phyloP scores from a whole-genome alignment of 1,140 invertebrate genomes.

The Drosophila pruinosa region DNA sequence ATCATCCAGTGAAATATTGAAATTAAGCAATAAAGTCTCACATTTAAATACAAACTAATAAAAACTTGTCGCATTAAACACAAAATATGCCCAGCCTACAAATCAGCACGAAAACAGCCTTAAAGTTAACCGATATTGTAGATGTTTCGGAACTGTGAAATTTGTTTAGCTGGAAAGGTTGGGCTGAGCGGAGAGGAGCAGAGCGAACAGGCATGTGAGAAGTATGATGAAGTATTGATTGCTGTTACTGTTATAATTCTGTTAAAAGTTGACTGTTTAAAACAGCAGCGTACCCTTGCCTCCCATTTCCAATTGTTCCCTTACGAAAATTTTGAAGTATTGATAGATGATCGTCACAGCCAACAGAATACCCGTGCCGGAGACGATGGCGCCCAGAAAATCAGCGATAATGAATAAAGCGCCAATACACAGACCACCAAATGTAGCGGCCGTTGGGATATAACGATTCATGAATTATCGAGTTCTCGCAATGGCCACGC shows the following conservation, averaged over 20 bases:
- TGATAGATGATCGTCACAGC: constrained; percentile 99
- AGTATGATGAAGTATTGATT: constrained; percentile 60
- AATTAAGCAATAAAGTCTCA: constrained; percentile 77
- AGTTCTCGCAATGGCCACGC: constrained; percentile 99
- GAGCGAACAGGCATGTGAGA: constrained; percentile 32
- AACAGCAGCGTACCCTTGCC: constrained; percentile 98
- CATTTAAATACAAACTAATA: constrained; percentile 65
- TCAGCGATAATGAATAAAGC: constrained; percentile 99
- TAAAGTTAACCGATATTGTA: constrained; percentile 11
- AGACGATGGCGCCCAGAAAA: constrained; percentile 99
- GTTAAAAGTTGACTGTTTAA: constrained; percentile 84
- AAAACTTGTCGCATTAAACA: constrained; percentile 38
- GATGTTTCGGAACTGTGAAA: constrained; percentile 4
- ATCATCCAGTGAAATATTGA: constrained; percentile 69
- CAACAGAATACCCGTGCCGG: constrained; percentile 98
- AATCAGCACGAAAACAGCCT: constrained; percentile 5
- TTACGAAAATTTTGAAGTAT: constrained; percentile 99
- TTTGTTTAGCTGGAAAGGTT: constrained; percentile 1
- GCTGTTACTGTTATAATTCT: constrained; percentile 31
- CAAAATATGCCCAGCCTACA: constrained; percentile 10
- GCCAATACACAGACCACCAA: constrained; percentile 99
- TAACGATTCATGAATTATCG: constrained; percentile 99
- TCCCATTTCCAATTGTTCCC: constrained; percentile 99
- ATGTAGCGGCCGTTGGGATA: constrained; percentile 99
- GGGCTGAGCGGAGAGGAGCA: not conserved